Conservation (phyloP, 2,113 vertebrate genomes). For the Plestiodon gilberti region DNA sequence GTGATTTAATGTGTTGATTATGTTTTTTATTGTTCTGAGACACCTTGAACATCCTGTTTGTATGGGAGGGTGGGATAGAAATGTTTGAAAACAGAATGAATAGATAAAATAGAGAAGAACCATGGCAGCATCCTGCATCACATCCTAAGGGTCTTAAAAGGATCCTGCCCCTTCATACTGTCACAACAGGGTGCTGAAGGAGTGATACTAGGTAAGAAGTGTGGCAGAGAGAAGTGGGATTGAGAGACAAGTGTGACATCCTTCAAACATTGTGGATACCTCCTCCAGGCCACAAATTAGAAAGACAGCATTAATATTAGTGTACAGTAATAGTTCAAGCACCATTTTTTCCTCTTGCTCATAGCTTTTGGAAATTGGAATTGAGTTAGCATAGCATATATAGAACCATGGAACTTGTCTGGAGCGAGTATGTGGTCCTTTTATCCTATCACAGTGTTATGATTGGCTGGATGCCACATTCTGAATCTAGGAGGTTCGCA, state of each 20-base stretch:
- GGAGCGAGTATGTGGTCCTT: conserved; percentile 72
- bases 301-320: background rate
- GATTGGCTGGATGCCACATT: conserved; percentile 6
- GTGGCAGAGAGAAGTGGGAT: background rate
- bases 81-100: no score
- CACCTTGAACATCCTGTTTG: no score
- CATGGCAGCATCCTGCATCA: background rate
- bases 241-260: background rate
- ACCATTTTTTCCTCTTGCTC: background rate
- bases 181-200: background rate
- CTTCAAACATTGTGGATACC: background rate
- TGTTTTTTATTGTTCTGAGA: no score
- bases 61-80: no score
- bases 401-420: conserved; percentile 53
- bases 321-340: background rate
- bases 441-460: conserved; percentile 70
- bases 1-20: no score
- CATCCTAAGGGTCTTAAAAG: background rate
- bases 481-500: conserved; percentile 34
- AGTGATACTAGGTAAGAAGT: background rate
- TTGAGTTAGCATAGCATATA: conserved; percentile 16
- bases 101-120: no score
- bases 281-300: background rate
- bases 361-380: conserved; percentile 28
- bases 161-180: no score